Evolutionary conservation across 2,888 invertebrate species (phyloP).

Genomic region (Ptychoptera contaminata): DNA sequence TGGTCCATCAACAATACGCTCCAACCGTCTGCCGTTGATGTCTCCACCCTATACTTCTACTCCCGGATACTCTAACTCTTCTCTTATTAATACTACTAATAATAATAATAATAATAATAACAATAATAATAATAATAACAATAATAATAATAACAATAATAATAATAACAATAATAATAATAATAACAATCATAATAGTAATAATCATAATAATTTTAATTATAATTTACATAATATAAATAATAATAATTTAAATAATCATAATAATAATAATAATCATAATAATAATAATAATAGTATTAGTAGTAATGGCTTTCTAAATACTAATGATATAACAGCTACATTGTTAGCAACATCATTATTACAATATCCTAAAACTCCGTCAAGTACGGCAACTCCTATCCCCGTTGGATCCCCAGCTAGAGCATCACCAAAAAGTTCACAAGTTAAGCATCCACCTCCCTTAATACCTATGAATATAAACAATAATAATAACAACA

Average conservation of each 20-base stretch:
- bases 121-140: background rate
- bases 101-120: background rate
- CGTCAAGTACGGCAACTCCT: conserved; percentile 6
- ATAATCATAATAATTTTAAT: conserved; percentile 4
- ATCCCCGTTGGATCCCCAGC: conserved; percentile 8
- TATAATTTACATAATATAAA: background rate
- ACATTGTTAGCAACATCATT: background rate
- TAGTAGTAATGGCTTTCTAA: background rate
- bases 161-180: background rate
- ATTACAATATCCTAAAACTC: conserved; percentile 2
- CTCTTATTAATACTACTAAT: background rate
- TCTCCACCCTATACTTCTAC: conserved; percentile 10
- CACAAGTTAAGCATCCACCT: conserved; percentile 1
- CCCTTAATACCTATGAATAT: conserved; percentile 3
- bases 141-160: conserved; percentile 4
- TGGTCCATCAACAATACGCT: conserved; percentile 23
- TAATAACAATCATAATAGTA: conserved; percentile 2
- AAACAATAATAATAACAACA: conserved; percentile 1
- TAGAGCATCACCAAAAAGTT: conserved; percentile 7
- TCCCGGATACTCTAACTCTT: conserved; percentile 8
- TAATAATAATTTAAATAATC: background rate
- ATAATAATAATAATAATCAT: background rate
- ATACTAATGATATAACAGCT: background rate
- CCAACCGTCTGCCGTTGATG: conserved; percentile 10
- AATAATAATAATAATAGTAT: background rate